phyloP scores from a whole-genome alignment of 2,797 vertebrate genomes.

The Neomorphus geoffroyi region DNA sequence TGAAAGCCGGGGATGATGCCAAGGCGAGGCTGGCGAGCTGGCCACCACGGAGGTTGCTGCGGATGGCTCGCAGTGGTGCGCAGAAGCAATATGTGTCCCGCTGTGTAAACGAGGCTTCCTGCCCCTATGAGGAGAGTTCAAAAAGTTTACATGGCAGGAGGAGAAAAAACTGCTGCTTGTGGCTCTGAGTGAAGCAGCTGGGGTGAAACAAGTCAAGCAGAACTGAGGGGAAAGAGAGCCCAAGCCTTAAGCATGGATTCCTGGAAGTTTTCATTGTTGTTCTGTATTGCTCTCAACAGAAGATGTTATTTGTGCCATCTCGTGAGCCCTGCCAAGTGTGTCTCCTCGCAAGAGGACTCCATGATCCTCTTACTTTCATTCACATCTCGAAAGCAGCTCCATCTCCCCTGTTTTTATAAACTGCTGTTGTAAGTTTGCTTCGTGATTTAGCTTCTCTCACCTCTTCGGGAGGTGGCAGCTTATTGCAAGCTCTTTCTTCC shows the following conservation, averaged over 20 bases:
- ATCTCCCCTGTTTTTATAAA: slow-evolving; percentile 40
- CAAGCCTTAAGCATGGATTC: not conserved
- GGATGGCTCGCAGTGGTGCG: slow-evolving; percentile 62
- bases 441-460: not conserved
- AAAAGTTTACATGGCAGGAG: slow-evolving; percentile 1
- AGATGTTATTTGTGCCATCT: slow-evolving; percentile 14
- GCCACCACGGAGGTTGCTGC: slow-evolving; percentile 54
- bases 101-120: slow-evolving; percentile 57
- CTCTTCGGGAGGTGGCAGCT: not conserved
- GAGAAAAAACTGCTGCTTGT: not conserved
- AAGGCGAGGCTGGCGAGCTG: slow-evolving; percentile 58
- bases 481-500: not conserved
- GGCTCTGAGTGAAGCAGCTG: not conserved
- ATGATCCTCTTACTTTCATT: slow-evolving; percentile 55
- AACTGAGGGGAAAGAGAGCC: not conserved
- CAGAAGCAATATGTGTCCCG: slow-evolving; percentile 68
- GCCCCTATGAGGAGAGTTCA: not conserved
- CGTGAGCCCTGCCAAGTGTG: not conserved
- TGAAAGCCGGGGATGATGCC: slow-evolving; percentile 60
- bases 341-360: not conserved
- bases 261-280: not conserved
- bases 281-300: not conserved
- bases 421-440: not conserved
- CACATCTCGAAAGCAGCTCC: not conserved
- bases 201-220: not conserved